Percentiles rank a stretch among this genome's conserved stretches.
phyloP scores from a whole-genome alignment of 2,888 invertebrate genomes.

The Timema podura region DNA sequence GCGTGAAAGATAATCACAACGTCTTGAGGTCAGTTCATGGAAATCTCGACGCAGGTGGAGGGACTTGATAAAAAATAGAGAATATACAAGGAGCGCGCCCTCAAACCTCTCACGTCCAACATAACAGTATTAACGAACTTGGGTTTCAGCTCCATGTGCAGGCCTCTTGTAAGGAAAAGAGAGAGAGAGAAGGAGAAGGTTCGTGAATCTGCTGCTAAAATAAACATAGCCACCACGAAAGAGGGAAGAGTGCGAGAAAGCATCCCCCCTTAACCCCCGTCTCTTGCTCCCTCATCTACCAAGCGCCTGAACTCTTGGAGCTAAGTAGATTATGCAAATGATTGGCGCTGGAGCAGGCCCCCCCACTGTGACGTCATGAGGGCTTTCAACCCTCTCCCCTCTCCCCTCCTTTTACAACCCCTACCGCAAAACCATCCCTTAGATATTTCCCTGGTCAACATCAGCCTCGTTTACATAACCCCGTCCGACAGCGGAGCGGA shows the following conservation, averaged over 20 bases:
- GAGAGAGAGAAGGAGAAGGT: too few relatives aligned
- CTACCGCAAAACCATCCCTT: background rate
- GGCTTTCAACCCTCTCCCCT: constrained; percentile 10
- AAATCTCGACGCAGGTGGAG: too few relatives aligned
- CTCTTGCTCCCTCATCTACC: background rate
- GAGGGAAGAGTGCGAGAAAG: background rate
- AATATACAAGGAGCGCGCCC: too few relatives aligned
- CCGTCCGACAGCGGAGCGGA: background rate
- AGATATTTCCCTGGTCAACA: constrained; percentile 14
- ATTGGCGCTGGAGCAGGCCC: constrained; percentile 15
- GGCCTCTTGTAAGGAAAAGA: too few relatives aligned
- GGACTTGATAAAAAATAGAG: too few relatives aligned
- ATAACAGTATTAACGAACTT: constrained; percentile 5
- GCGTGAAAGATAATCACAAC: too few relatives aligned
- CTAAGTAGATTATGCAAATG: constrained; percentile 27
- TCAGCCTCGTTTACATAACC: constrained; percentile 20
- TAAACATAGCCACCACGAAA: constrained; percentile 14
- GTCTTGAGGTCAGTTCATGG: too few relatives aligned
- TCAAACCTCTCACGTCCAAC: background rate
- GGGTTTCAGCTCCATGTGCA: too few relatives aligned
- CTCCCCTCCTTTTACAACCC: background rate
- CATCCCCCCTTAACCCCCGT: too few relatives aligned
- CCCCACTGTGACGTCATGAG: constrained; percentile 11
- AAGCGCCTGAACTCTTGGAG: constrained; percentile 10
- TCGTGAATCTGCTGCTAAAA: constrained; percentile 11